Conservation (phyloP, 2,113 vertebrate genomes). For the Gila orcuttii region DNA sequence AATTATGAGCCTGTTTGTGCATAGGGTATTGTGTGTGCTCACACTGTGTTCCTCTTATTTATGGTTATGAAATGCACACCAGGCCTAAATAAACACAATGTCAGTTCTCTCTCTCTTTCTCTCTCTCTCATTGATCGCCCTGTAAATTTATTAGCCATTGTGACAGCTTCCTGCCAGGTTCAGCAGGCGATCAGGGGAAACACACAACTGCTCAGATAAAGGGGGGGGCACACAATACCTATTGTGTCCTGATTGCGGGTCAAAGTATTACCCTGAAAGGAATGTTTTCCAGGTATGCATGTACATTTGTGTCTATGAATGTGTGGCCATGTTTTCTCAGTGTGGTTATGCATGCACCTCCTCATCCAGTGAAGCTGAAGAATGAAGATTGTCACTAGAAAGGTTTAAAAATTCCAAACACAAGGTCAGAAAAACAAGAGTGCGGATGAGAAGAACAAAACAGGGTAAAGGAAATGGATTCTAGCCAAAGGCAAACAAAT, state of each 20-base stretch:
- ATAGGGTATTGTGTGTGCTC: neutral
- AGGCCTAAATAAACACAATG: constrained; percentile 63
- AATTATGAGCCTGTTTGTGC: neutral
- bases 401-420: constrained; percentile 63
- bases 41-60: constrained; percentile 31
- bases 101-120: constrained; percentile 22
- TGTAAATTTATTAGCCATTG: constrained; percentile 81
- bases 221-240: constrained; percentile 72
- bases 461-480: constrained; percentile 57
- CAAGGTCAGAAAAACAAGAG: constrained; percentile 51
- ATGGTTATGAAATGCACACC: constrained; percentile 48
- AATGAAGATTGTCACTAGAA: constrained; percentile 38
- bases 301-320: constrained; percentile 47
- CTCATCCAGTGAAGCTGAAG: constrained; percentile 29
- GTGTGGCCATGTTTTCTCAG: constrained; percentile 49
- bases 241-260: constrained; percentile 79
- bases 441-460: constrained; percentile 59
- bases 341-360: constrained; percentile 56
- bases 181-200: constrained; percentile 69
- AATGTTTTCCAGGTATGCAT: constrained; percentile 67
- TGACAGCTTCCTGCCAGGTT: constrained; percentile 76
- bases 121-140: constrained; percentile 64
- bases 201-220: constrained; percentile 73
- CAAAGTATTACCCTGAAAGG: constrained; percentile 63
- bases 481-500: constrained; percentile 47